A percentile compares a stretch with the other conserved stretches of the same genome.
Conservation (phyloP, 1,140 invertebrate species). For the Pachyrhynchus sulphureomaculatus region DNA sequence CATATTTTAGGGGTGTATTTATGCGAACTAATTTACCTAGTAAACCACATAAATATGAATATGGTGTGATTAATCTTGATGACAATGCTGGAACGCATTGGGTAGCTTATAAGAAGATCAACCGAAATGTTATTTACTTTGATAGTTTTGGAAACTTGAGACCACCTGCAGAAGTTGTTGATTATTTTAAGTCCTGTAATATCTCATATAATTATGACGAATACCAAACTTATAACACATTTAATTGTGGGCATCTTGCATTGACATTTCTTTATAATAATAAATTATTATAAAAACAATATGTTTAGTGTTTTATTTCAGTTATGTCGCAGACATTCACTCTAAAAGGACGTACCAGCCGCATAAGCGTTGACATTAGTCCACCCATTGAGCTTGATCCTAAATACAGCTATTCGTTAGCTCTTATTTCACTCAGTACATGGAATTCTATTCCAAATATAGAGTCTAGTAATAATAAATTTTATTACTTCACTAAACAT, state of each 20-base stretch:
- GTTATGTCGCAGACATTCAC: neutral
- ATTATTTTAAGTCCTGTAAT: conserved; percentile 33
- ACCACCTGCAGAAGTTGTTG: conserved; percentile 42
- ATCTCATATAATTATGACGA: conserved; percentile 23
- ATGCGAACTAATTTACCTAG: conserved; percentile 45
- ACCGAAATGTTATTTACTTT: conserved; percentile 34
- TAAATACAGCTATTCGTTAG: conserved; percentile 12
- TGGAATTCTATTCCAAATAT: conserved; percentile 17
- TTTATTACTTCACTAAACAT: neutral
- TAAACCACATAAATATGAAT: conserved; percentile 36
- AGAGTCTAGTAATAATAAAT: conserved; percentile 6
- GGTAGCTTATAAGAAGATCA: conserved; percentile 46
- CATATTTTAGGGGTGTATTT: conserved; percentile 46
- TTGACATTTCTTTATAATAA: conserved; percentile 5
- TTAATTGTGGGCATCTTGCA: conserved; percentile 30
- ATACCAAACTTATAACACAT: conserved; percentile 25
- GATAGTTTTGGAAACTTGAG: conserved; percentile 45
- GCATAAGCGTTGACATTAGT: conserved; percentile 3
- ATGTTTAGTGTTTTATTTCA: neutral
- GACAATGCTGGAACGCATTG: conserved; percentile 46
- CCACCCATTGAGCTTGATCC: conserved; percentile 11
- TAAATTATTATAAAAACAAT: neutral
- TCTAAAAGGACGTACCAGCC: neutral
- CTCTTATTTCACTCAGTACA: conserved; percentile 17
- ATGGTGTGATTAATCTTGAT: conserved; percentile 48